Base-by-base conservation (phyloP, 2,797 vertebrate species). In the Acestrorhynchus altus region DNA sequence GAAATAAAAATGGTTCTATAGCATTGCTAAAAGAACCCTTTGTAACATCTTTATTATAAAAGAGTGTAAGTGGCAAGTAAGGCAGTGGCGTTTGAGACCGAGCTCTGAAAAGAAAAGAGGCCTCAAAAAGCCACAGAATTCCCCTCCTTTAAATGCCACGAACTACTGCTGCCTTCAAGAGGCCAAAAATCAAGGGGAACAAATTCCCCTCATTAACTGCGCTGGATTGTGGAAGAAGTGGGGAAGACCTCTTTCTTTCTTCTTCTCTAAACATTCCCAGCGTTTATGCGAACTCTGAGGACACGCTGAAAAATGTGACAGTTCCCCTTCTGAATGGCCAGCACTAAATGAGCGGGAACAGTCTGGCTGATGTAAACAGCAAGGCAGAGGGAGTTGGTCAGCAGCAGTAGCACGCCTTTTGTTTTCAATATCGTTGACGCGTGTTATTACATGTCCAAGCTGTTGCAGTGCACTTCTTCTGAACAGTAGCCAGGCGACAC, bases 381-480 rank as follows among this genome's bases (percentile, higher is more conserved):
- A 64, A 82, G 83, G 69, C 61, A 66, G 69, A 83, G 75, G 59
- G 78, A 81, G 77, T 67, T 66, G 77, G 83, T 81, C 77, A 69
- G 83, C 82, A 83, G 84, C 81, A 57, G 87, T 83, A 86, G 85
- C 85, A 39, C 47, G 22, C 16, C 78, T 79, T 65, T 81, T 83
- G 82, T 86, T 86, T 86, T 82, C 74, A 85, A 82, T 82, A 81
- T 79, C 59, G 35, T 52, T 84, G 79, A 81, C 75, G 74, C 76
- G 63, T 84, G 83, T 85, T 85, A 86, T 84, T 86, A 86, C 83
- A 86, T 73, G 74, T 77, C 70, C 82, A 86, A 85, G 83, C 85
- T 88, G 85, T 75, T 84, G 79, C 74, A 24, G 39, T 61, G 54
- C 59, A 85, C 69, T 65, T 83, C 73, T 72, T 83, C 71, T 83